These are phyloP conservation scores for Nephila pilipes DNA, from an alignment of 1,140 invertebrate genomes.

Conservation along the genomic window DNA sequence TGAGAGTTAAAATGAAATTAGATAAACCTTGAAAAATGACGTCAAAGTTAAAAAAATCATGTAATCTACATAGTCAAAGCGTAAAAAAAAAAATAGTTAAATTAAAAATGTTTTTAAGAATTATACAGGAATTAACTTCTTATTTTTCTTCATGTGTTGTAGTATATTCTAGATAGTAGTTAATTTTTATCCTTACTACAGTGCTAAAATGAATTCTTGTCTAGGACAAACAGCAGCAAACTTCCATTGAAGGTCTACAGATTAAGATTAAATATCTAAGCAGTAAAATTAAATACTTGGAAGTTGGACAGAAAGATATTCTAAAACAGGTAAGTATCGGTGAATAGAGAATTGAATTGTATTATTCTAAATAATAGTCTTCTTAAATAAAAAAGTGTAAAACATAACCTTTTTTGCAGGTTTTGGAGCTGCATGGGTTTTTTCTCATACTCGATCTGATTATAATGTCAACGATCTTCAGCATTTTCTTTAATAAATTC, in stretches of 20 bases:
- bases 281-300: slow-evolving; percentile 1
- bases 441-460: slow-evolving; percentile 61
- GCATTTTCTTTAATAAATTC: slow-evolving; percentile 52
- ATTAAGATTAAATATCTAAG: neutral
- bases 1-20: too few relatives aligned
- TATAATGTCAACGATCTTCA: slow-evolving; percentile 63
- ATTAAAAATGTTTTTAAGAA: too few relatives aligned
- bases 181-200: too few relatives aligned
- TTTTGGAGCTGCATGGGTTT: slow-evolving; percentile 56
- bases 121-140: too few relatives aligned
- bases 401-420: neutral
- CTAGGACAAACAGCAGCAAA: slow-evolving; percentile 39
- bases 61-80: too few relatives aligned
- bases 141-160: too few relatives aligned
- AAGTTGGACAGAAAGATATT: neutral
- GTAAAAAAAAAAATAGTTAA: too few relatives aligned
- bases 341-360: too few relatives aligned
- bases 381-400: neutral
- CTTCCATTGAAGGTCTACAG: neutral
- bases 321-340: slow-evolving; percentile 1
- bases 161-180: too few relatives aligned
- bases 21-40: too few relatives aligned
- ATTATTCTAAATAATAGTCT: neutral
- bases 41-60: too few relatives aligned
- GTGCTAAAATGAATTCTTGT: neutral